Evolutionary conservation across 2,888 invertebrate genomes (phyloP).

Genomic region (Mythimna lalbum): DNA sequence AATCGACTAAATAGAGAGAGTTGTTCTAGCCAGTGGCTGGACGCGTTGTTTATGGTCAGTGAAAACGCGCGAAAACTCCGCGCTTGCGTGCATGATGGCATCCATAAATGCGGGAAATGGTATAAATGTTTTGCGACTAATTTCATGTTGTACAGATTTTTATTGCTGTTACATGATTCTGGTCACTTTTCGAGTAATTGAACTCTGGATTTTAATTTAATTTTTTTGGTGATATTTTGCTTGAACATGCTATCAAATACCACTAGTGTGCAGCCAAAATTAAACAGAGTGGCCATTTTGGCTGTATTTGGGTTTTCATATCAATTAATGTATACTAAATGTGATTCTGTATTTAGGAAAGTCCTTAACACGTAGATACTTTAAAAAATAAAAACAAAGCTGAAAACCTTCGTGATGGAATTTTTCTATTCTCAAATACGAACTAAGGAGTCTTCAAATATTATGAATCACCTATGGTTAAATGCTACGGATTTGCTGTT

Average conservation of each 20-base stretch:
- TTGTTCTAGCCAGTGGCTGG: slow-evolving; percentile 48
- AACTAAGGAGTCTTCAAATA: too few species aligned
- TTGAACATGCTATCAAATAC: background rate
- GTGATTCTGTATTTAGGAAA: background rate
- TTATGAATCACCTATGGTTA: too few species aligned
- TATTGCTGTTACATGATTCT: slow-evolving; percentile 30
- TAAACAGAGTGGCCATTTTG: too few species aligned
- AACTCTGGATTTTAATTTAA: background rate
- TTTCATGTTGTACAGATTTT: slow-evolving; percentile 34
- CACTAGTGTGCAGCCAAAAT: too few species aligned
- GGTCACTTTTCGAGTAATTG: slow-evolving; percentile 19
- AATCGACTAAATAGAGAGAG: slow-evolving; percentile 66
- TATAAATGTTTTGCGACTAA: slow-evolving; percentile 19
- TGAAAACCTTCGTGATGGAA: too few species aligned
- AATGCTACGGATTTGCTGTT: too few species aligned
- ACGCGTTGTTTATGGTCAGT: slow-evolving; percentile 70
- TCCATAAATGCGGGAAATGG: slow-evolving; percentile 47
- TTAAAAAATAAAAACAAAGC: too few species aligned
- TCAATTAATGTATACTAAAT: too few species aligned
- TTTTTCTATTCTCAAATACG: too few species aligned
- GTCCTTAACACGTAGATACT: too few species aligned
- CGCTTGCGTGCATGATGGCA: slow-evolving; percentile 64
- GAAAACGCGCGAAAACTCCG: slow-evolving; percentile 73
- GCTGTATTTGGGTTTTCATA: too few species aligned
- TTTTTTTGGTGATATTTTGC: background rate